Evolutionary conservation across 2,888 invertebrate genomes (phyloP), one percentile per base, ranked within the genome.

Genomic region (Agrilus biguttatus): DNA sequence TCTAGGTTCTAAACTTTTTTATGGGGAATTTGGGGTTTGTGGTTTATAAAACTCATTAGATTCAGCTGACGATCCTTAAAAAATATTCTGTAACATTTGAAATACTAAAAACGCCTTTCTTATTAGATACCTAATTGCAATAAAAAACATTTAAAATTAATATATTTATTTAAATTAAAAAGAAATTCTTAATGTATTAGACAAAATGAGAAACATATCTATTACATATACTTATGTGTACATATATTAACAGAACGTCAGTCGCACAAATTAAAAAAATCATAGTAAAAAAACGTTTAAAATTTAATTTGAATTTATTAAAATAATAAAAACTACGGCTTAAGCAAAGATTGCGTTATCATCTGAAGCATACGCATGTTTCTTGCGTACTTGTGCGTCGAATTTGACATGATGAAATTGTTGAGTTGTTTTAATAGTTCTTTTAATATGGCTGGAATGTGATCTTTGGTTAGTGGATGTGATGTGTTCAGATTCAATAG

Each of bases 401-500:
- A 82, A 61, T 81, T 75, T 8, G 73, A 66, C 17, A 70, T 58
- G 37, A 87, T 74, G 66, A 82, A 90, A 13, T 72, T 54, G 51
- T 76, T 68, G 49, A 92, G 73, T 63, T 88, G 86, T 58, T 78
- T 77, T 59, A 80, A 77, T 10, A 92, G 71, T 53, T 83, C 82
- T 47, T 76, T 73, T 43, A 92, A 67, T 23, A 93, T 85, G 23
- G 73, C 75, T 0, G 84, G 83, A 56, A 89, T 76, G 66, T 91
- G 90, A 57, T 89, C 89, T 48, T 80, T 75, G 0, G 87, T 88
- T 39, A 87, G 77, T 0, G 83, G 78, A 67, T 86, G 81, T 10
- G 68, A 69, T 4, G 78, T 73, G 65, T 90, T 86, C 45, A 93
- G 69, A 60, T 82, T 84, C 66, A 89, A 74, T 45, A 93, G 74